These are phyloP conservation scores for Thrips palmi DNA, from an alignment of 1,140 invertebrate species.

Conservation along the genomic window DNA sequence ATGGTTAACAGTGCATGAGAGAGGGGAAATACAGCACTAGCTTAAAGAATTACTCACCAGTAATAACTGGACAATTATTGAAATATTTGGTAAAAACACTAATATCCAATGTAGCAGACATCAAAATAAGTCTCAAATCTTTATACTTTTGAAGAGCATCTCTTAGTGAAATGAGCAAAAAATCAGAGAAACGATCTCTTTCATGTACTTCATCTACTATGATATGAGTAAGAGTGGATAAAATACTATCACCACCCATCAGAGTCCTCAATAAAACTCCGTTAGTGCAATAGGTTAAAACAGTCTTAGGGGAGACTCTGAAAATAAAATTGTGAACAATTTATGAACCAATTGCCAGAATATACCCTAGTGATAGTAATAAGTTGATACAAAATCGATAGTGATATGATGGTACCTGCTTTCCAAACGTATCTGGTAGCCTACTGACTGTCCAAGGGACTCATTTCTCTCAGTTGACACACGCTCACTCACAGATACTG, in stretches of 20 bases:
- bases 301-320: constrained; percentile 56
- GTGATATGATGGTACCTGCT: constrained; percentile 25
- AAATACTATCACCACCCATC: constrained; percentile 49
- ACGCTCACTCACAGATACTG: constrained; percentile 67
- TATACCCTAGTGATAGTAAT: too few relatives aligned
- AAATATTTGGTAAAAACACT: constrained; percentile 70
- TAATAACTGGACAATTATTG: constrained; percentile 53
- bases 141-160: constrained; percentile 52
- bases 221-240: constrained; percentile 61
- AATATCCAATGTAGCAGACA: constrained; percentile 86
- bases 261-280: constrained; percentile 74
- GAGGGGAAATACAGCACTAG: too few relatives aligned
- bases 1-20: too few relatives aligned
- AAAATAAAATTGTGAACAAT: constrained; percentile 21
- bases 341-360: too few relatives aligned
- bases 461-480: constrained; percentile 72
- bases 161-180: constrained; percentile 68
- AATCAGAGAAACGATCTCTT: constrained; percentile 81
- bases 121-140: constrained; percentile 66
- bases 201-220: constrained; percentile 88
- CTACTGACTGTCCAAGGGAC: constrained; percentile 67
- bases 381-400: background rate
- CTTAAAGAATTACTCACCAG: constrained; percentile 18
- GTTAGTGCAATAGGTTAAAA: constrained; percentile 81
- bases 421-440: constrained; percentile 86